phyloP scores from a whole-genome alignment of 2,113 vertebrate genomes.

The Ifrita kowaldi region DNA sequence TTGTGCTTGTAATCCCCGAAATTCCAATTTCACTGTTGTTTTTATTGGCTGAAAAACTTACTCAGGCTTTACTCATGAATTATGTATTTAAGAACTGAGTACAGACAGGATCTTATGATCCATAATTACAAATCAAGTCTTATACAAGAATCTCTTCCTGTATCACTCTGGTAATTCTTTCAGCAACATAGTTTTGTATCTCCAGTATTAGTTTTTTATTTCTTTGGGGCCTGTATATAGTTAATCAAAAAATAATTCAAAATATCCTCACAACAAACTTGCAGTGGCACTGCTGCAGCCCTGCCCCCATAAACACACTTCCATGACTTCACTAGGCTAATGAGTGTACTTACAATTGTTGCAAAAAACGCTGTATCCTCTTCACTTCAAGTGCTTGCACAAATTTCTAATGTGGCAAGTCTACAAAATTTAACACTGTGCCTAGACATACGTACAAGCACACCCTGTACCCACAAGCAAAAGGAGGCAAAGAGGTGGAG shows the following conservation, averaged over 20 bases:
- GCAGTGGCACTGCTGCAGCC: not conserved
- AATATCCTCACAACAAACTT: not conserved
- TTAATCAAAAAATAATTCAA: not conserved
- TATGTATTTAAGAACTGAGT: not conserved
- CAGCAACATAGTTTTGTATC: not conserved
- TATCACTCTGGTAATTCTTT: not conserved
- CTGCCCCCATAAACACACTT: not conserved
- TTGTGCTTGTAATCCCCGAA: not conserved
- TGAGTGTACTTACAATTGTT: not conserved
- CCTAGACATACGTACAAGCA: not conserved
- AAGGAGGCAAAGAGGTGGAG: not conserved
- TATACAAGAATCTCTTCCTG: constrained; percentile 7
- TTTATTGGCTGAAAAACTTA: constrained; percentile 30
- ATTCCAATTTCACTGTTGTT: not conserved
- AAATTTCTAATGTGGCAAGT: not conserved
- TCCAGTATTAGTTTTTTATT: not conserved
- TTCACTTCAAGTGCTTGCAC: accelerated
- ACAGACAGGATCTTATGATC: not conserved
- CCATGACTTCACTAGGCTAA: not conserved
- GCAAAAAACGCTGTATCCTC: not conserved
- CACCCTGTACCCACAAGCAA: not conserved
- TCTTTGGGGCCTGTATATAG: not conserved
- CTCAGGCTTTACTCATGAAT: not conserved
- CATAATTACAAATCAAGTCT: constrained; percentile 53
- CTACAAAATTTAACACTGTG: not conserved